phyloP scores from a whole-genome alignment of 2,888 invertebrate genomes.

The Pammene aurita region DNA sequence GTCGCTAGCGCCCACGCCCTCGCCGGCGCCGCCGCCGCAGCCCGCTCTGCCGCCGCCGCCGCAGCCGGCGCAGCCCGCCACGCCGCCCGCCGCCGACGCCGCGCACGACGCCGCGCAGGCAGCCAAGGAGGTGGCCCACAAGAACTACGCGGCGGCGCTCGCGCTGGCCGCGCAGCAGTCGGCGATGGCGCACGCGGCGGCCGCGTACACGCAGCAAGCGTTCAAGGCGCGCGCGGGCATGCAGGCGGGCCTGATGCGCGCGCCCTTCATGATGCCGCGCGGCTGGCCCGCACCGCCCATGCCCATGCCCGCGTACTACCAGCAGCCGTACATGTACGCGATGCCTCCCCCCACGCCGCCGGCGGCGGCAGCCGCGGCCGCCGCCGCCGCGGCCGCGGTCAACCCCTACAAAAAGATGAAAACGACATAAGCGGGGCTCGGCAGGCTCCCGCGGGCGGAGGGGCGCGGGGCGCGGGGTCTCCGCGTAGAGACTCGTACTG shows the following conservation, averaged over 20 bases:
- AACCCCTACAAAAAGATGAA: constrained; percentile 96
- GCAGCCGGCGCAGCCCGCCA: constrained; percentile 45
- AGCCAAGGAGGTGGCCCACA: constrained; percentile 92
- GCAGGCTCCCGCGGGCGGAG: constrained; percentile 64
- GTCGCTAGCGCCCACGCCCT: constrained; percentile 54
- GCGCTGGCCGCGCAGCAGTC: constrained; percentile 78
- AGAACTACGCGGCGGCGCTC: constrained; percentile 89
- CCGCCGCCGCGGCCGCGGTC: constrained; percentile 77
- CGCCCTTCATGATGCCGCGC: constrained; percentile 74
- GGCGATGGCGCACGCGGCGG: constrained; percentile 76
- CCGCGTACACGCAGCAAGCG: constrained; percentile 82
- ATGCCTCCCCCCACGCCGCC: constrained; percentile 77
- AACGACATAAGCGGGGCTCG: constrained; percentile 86
- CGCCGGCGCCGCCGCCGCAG: constrained; percentile 75
- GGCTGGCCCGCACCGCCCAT: constrained; percentile 76
- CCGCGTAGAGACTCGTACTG: constrained; percentile 80
- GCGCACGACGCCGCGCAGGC: constrained; percentile 85
- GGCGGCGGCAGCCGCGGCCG: constrained; percentile 72
- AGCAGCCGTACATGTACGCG: constrained; percentile 80
- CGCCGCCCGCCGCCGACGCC: constrained; percentile 51
- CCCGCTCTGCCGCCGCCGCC: constrained; percentile 59
- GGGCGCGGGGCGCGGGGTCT: constrained; percentile 80
- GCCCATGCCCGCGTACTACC: constrained; percentile 79
- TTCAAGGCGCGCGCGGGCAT: constrained; percentile 88
- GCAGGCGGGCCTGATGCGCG: constrained; percentile 74